Evolutionary conservation across 2,113 vertebrate genomes (phyloP), one percentile per base, ranked within the genome.

Genomic region (Bostrychus sinensis): DNA sequence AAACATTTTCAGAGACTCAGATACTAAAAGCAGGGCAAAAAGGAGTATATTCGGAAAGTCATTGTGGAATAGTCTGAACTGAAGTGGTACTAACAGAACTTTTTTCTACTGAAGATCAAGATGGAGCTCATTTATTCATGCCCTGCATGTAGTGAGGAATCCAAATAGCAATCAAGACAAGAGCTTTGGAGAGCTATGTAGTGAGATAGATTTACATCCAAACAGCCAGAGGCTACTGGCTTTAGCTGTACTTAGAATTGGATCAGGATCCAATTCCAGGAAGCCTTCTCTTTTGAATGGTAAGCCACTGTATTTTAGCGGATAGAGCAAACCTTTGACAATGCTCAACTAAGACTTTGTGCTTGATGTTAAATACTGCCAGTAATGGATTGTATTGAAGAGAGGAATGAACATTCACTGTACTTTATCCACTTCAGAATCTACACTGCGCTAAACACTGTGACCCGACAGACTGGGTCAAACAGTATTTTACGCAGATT

Each of bases 161-260:
- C 81, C 79, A 83, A 84, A 81, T 69, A 80, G 81, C 81, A 88
- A 87, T 89, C 81, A 87, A 77, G 83, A 83, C 25, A 19, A 84
- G 81, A 79, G 88, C 83, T 88, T 82, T 83, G 80, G 74, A 88
- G 83, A 81, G 77, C 82, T 76, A n/a, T 51, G 79, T 80, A 70
- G 75, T 75, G 75, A 80, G 80, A 83, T 76, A 70, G 80, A 86
- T 87, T 89, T 86, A 87, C 79, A 87, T 87, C 80, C 77, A 81
- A 88, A 87, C 84, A 87, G 83, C 86, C 83, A 19, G 67, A 84
- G 85, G 84, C 75, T 67, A 64, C 72, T 81, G 84, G 77, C 75
- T 89, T 87, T 84, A 79, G 80, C 80, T 85, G 75, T 80, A 80
- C 84, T 85, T 84, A 88, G 77, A 69, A 66, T 72, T 68, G 75